Base-by-base conservation (phyloP, 2,797 vertebrate species). In the Prunella strophiata region DNA sequence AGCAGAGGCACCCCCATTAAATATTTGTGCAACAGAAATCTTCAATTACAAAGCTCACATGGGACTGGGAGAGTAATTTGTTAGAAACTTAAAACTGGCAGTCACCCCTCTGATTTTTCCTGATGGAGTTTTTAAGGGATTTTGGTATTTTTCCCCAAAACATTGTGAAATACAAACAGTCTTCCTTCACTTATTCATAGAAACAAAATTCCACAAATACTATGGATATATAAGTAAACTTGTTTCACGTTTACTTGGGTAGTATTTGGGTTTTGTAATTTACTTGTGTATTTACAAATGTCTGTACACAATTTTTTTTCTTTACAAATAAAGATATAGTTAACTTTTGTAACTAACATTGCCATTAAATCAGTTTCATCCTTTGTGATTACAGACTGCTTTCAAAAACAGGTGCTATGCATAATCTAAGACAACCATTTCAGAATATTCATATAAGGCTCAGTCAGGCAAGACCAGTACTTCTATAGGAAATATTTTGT, bases 71-170 rank as follows among this genome's bases (percentile, higher is more conserved):
- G 66, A 96, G 27, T 85, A 94, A 95, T 97, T 95, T 97, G 87
- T 93, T 92, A 92, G 85, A 96, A 97, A 96, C 47, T 91, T 94
- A 88, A 96, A 95, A 96, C 59, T 51, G 84, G 73, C 70, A 95
- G 62, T 83, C 93, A 75, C 6, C 61, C 36, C 62, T 94, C 58
- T 27, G 70, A 61, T 84, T 88, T 93, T 84, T 95, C 75, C 72
- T 82, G 38, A 70, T 85, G 40, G 51, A 91, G 38, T 50, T 95
- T 76, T 97, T 96, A 40, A 40, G 20, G 10, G 8, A 16, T 72
- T 78, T 10, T 5, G 2, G 1, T 0, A 32, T 32, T 45, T 26
- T 14, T 2, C 2, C 14, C 19, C 57, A 81, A 94, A 95, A 87
- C 77, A 54, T 74, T 91, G 90, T 42, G 52, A 89, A 62, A 89